A percentile compares a stretch with the other conserved stretches of the same genome.
phyloP scores from a whole-genome alignment of 1,140 invertebrate genomes.

The Euwallacea similis region DNA sequence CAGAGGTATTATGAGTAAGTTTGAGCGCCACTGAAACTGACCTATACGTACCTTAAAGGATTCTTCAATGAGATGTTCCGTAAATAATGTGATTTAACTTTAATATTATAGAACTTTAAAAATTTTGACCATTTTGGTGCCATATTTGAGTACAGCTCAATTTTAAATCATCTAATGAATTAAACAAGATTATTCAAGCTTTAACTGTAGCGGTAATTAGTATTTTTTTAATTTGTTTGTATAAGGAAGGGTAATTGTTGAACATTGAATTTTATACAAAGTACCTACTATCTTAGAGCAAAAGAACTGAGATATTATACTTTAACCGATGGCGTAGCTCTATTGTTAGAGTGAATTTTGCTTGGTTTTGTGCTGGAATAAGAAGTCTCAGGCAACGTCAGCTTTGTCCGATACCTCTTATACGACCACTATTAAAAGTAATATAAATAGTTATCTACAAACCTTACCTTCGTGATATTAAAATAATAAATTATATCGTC shows the following conservation, averaged over 20 bases:
- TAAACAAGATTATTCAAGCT: slow-evolving; percentile 48
- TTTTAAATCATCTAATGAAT: slow-evolving; percentile 52
- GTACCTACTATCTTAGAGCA: slow-evolving; percentile 26
- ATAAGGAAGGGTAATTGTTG: slow-evolving; percentile 46
- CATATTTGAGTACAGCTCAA: slow-evolving; percentile 56
- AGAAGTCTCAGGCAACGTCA: slow-evolving; percentile 1
- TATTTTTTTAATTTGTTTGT: slow-evolving; percentile 48
- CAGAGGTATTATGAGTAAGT: slow-evolving; percentile 52
- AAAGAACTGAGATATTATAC: slow-evolving; percentile 47
- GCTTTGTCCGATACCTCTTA: neutral
- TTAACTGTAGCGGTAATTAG: slow-evolving; percentile 48
- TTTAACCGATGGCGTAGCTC: slow-evolving; percentile 44
- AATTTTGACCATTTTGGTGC: slow-evolving; percentile 54
- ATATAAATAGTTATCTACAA: slow-evolving; percentile 36
- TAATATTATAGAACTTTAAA: slow-evolving; percentile 34
- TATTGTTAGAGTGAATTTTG: slow-evolving; percentile 40
- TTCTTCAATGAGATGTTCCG: slow-evolving; percentile 54
- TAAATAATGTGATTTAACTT: slow-evolving; percentile 49
- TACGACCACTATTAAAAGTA: slow-evolving; percentile 9
- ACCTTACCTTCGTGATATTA: slow-evolving; percentile 51
- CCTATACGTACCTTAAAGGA: slow-evolving; percentile 33
- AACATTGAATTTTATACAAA: slow-evolving; percentile 38
- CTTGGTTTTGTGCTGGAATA: slow-evolving; percentile 17
- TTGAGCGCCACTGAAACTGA: neutral
- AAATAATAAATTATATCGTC: slow-evolving; percentile 45